Evolutionary conservation across 2,888 invertebrate species (phyloP).

Genomic region (Meghimatium bilineatum): DNA sequence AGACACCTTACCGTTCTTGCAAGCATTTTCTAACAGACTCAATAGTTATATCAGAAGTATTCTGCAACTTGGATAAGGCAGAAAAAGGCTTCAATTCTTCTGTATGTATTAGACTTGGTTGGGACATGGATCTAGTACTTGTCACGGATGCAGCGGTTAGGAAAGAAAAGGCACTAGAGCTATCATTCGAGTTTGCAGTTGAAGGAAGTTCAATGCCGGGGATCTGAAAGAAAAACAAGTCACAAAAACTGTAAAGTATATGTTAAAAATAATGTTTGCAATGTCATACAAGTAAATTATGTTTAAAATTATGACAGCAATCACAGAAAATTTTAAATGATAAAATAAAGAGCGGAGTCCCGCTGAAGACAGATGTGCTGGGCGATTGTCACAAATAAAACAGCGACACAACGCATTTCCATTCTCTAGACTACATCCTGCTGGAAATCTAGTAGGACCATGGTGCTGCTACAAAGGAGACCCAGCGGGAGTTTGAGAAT

Average conservation of each 20-base stretch:
- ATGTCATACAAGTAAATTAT: too few relatives aligned
- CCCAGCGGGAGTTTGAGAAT: too few relatives aligned
- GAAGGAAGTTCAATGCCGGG: conserved; percentile 36
- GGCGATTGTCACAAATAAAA: too few relatives aligned
- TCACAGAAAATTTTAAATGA: too few relatives aligned
- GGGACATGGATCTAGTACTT: conserved; percentile 3
- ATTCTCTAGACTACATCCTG: too few relatives aligned
- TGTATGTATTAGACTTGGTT: background rate
- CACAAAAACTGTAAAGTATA: background rate
- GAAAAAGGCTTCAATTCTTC: conserved; percentile 52
- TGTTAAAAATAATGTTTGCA: background rate
- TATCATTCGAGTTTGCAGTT: conserved; percentile 22
- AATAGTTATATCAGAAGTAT: conserved; percentile 66
- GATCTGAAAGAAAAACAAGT: conserved; percentile 21
- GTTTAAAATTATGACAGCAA: too few relatives aligned
- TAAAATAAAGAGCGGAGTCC: too few relatives aligned
- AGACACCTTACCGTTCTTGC: conserved; percentile 74
- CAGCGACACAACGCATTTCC: too few relatives aligned
- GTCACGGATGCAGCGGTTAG: conserved; percentile 9
- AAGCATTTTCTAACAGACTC: conserved; percentile 74
- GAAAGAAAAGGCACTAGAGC: conserved; percentile 26
- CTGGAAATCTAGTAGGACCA: too few relatives aligned
- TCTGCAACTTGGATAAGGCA: conserved; percentile 52
- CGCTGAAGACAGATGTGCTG: too few relatives aligned
- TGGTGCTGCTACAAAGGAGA: too few relatives aligned